phyloP scores from a whole-genome alignment of 2,113 vertebrate genomes.

The Semnopithecus entellus region DNA sequence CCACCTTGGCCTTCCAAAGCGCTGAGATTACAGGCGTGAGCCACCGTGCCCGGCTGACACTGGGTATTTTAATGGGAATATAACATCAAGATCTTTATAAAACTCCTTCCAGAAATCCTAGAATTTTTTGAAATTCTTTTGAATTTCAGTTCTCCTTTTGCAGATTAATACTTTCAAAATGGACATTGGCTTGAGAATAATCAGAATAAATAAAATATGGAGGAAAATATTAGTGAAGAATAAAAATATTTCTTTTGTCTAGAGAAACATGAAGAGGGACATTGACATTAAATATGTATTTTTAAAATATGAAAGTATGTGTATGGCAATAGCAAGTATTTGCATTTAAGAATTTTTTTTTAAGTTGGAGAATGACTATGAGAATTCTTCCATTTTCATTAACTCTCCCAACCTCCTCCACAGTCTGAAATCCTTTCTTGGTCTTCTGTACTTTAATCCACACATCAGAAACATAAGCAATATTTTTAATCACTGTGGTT shows the following conservation, averaged over 20 bases:
- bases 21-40: too few relatives aligned
- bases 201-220: neutral
- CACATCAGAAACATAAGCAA: neutral
- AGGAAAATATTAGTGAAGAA: neutral
- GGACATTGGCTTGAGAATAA: neutral
- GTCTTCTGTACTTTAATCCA: neutral
- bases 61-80: neutral
- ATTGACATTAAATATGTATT: neutral
- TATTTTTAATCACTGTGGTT: neutral
- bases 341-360: neutral
- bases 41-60: rapidly evolving
- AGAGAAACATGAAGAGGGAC: neutral
- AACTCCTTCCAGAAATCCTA: neutral
- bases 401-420: neutral
- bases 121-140: neutral
- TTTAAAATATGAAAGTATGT: neutral
- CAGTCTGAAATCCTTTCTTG: neutral
- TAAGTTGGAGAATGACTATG: neutral
- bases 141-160: neutral
- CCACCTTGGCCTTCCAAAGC: too few relatives aligned
- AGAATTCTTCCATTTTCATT: neutral
- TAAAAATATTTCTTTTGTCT: conserved; percentile 12
- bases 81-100: neutral
- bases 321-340: neutral
- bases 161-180: neutral